Base-by-base conservation (phyloP, 2,113 vertebrate species). In the Hemiprocne comata region DNA sequence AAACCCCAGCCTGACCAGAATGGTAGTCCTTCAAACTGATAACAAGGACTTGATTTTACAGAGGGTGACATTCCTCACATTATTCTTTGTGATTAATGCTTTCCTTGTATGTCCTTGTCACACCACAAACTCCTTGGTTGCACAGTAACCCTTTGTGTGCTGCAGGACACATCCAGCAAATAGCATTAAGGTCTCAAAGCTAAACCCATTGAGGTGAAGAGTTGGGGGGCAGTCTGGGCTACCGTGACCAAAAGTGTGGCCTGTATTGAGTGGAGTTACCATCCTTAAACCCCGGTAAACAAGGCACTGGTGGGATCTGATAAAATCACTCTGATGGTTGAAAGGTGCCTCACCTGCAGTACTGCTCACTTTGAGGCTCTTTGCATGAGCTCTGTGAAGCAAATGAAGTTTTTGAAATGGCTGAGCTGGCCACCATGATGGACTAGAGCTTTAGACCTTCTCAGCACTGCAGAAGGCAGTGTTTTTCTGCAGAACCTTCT, bases 31-130 rank as follows among this genome's bases (percentile, higher is more conserved):
- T 87, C 79, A 91, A 40, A 60, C 77, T 58, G 78, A 28, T 48
- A 94, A 94, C 93, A 94, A 96, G 84, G 66, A 60, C 53, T 74
- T 61, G 90, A 62, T 93, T 94, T 92, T 90, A 75, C 34, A 66
- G 91, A 84, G 90, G 71, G 78, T 83, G 84, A 83, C 92, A 96
- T 95, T 93, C 94, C 90, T 80, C 31, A 46, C 88, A 90, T 96
- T 95, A 91, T 85, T 86, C 74, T 60, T 51, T 2, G 17, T 76
- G 93, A 94, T 93, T 70, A 79, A 92, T 87, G 77, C 23, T 73
- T 46, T 76, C 90, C 83, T 51, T 81, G 31, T 62, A n/a, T 6
- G 89, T 83, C 80, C 87, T 66, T 78, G 66, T 29, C 62, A 38
- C 89, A 58, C 17, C 34, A 79, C 1, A 2, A 71, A 8, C 54